Percentiles rank a stretch among this genome's conserved stretches.
Conservation (phyloP, 1,140 invertebrate genomes). For the Brachionus manjavacas region DNA sequence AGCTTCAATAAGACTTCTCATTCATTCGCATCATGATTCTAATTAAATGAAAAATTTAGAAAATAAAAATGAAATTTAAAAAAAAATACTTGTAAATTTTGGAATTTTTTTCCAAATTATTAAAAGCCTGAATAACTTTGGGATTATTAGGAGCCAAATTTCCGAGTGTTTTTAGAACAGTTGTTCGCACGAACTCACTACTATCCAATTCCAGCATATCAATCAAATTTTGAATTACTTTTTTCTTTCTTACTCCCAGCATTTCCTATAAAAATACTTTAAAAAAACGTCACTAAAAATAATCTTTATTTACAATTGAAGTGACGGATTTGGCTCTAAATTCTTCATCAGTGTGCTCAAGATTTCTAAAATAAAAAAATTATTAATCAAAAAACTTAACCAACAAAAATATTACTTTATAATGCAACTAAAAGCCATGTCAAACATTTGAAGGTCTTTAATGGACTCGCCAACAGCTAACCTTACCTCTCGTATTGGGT, state of each 20-base stretch:
- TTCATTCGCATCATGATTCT: constrained; percentile 17
- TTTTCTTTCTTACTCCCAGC: constrained; percentile 53
- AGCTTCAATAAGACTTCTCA: not conserved
- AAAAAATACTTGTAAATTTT: constrained; percentile 30
- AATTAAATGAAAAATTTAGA: not conserved
- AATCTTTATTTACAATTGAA: constrained; percentile 48
- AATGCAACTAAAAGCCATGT: constrained; percentile 49
- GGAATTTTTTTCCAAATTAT: constrained; percentile 33
- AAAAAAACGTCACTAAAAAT: not conserved
- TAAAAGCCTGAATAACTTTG: constrained; percentile 24
- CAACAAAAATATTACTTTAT: constrained; percentile 48
- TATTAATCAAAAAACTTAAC: not conserved
- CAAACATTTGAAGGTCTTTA: constrained; percentile 51
- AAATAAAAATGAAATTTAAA: not conserved
- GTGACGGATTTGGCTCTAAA: constrained; percentile 52
- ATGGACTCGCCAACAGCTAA: constrained; percentile 50
- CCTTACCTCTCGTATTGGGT: constrained; percentile 52
- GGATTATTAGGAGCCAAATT: constrained; percentile 7
- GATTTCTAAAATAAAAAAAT: constrained; percentile 46
- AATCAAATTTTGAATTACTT: constrained; percentile 49
- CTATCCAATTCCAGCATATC: constrained; percentile 56
- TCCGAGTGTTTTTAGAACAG: constrained; percentile 46
- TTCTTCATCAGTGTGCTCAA: constrained; percentile 52
- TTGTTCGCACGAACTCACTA: constrained; percentile 54
- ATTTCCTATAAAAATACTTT: constrained; percentile 48